Evolutionary conservation across 2,888 invertebrate genomes (phyloP).

Genomic region (Tenthredo mesomela): DNA sequence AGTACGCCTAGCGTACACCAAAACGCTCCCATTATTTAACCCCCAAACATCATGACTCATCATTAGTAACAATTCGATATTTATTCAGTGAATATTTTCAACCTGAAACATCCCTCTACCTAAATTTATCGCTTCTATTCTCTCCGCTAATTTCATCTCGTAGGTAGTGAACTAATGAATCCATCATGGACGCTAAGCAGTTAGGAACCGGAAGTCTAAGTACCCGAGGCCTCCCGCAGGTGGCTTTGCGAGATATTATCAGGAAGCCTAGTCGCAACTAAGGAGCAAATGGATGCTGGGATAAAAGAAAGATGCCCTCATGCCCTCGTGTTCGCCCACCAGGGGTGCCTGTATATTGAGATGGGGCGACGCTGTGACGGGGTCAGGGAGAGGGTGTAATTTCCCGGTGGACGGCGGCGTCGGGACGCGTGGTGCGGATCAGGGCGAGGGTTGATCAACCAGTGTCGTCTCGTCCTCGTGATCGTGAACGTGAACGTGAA

Average conservation of each 20-base stretch:
- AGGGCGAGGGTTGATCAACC: constrained; percentile 73
- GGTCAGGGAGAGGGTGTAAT: constrained; percentile 69
- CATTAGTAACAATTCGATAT: background rate
- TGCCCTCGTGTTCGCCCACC: constrained; percentile 62
- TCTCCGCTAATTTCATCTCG: background rate
- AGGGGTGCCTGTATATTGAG: constrained; percentile 64
- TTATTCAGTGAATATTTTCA: background rate
- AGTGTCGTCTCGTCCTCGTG: constrained; percentile 74
- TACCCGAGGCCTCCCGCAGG: constrained; percentile 28
- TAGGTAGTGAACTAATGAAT: constrained; percentile 32
- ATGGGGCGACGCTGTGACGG: constrained; percentile 67
- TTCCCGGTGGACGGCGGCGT: constrained; percentile 74
- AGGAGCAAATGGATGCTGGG: constrained; percentile 51
- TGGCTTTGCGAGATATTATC: constrained; percentile 37
- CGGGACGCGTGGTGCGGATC: constrained; percentile 69
- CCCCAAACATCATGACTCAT: background rate
- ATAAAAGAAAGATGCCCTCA: constrained; percentile 52
- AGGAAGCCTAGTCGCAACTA: constrained; percentile 3
- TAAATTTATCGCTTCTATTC: background rate
- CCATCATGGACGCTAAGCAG: constrained; percentile 23
- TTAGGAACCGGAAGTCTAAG: constrained; percentile 37
- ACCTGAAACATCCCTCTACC: background rate
- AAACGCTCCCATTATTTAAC: background rate
- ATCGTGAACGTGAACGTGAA: constrained; percentile 66
- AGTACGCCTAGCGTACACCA: background rate